Evolutionary conservation across 1,140 invertebrate genomes (phyloP).

Genomic region (Aphidius gifuensis): DNA sequence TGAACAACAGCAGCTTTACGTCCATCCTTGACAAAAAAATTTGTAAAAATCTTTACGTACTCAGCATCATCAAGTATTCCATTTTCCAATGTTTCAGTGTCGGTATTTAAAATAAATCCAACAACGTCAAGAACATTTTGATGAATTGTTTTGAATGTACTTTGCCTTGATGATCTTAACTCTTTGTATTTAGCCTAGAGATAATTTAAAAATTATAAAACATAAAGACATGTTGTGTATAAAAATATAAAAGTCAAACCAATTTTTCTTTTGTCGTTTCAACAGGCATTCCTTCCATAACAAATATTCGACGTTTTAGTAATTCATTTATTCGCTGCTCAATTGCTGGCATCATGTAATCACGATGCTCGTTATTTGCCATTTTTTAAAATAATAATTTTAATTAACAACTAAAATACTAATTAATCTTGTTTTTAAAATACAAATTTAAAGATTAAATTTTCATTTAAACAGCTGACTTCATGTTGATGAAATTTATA

Average conservation of each 20-base stretch:
- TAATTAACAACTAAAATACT: no score
- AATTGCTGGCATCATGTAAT: slow-evolving; percentile 42
- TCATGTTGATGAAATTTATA: no score
- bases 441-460: no score
- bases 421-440: no score
- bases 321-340: slow-evolving; percentile 37
- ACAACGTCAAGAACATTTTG: slow-evolving; percentile 64
- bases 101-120: slow-evolving; percentile 58
- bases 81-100: slow-evolving; percentile 60
- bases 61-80: slow-evolving; percentile 63
- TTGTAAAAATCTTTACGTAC: slow-evolving; percentile 60
- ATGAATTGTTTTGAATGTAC: slow-evolving; percentile 57
- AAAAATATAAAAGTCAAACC: slow-evolving; percentile 25
- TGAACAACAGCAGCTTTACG: slow-evolving; percentile 54
- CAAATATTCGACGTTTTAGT: slow-evolving; percentile 35
- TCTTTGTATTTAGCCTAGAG: slow-evolving; percentile 56
- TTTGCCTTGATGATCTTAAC: slow-evolving; percentile 52
- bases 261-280: slow-evolving; percentile 36
- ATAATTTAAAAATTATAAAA: background rate
- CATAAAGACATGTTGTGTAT: background rate
- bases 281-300: slow-evolving; percentile 25
- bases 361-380: slow-evolving; percentile 27
- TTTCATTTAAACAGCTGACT: no score
- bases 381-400: background rate
- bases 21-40: slow-evolving; percentile 54